Percentiles rank a stretch among this genome's conserved stretches.
These are phyloP conservation scores for Cetonia aurata DNA, from an alignment of 2,888 invertebrate genomes.

Conservation along the genomic window DNA sequence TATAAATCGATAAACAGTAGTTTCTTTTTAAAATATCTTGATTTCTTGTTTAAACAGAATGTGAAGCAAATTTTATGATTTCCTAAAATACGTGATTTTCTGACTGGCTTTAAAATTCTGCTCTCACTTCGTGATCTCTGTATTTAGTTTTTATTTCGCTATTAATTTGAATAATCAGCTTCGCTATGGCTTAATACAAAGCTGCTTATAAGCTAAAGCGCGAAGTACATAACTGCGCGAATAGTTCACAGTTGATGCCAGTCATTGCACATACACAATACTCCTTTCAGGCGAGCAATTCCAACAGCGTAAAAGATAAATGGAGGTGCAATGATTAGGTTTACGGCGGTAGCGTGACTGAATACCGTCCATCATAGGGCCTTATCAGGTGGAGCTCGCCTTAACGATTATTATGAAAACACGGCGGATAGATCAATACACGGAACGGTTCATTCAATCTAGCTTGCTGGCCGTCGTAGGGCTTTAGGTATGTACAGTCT, in stretches of 20 bases:
- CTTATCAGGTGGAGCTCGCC: slow-evolving; percentile 50
- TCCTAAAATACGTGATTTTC: no score
- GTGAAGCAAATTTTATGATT: no score
- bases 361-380: slow-evolving; percentile 47
- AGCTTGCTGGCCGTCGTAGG: neutral
- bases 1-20: no score
- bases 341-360: slow-evolving; percentile 48
- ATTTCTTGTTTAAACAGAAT: no score
- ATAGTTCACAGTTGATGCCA: slow-evolving; percentile 6
- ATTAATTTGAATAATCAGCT: no score
- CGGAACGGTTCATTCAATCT: slow-evolving; percentile 41
- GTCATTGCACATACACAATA: slow-evolving; percentile 5
- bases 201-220: no score
- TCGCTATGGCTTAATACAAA: no score
- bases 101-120: no score
- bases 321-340: slow-evolving; percentile 42
- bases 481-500: neutral
- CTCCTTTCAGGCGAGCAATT: neutral
- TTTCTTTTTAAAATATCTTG: no score
- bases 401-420: slow-evolving; percentile 43
- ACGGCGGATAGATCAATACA: slow-evolving; percentile 30
- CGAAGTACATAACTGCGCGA: no score
- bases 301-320: slow-evolving; percentile 27
- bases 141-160: no score
- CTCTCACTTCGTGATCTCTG: no score